Evolutionary conservation across 2,113 vertebrate species (phyloP), one percentile per base, ranked within the genome.

Genomic region (Rutilus rutilus): DNA sequence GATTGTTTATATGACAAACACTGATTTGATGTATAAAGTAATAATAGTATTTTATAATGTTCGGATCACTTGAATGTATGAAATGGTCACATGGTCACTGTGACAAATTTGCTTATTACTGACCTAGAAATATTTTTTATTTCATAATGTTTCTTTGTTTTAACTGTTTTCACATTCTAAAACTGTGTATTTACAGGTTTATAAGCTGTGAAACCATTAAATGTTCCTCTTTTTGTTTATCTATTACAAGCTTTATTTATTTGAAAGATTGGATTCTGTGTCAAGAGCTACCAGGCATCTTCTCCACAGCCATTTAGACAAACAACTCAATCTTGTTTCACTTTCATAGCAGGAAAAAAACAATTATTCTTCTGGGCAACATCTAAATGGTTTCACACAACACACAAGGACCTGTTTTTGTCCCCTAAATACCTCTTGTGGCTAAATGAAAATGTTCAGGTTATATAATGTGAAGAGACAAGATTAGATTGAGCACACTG

Each of bases 251-350:
- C 1, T 25, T 47, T 81, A 42, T 80, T 80, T 60, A 42, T 78
- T 62, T 75, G 19, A 52, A 77, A 52, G 60, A 64, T 81, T 81
- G 17, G 47, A 67, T 82, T 27, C 42, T 36, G 47, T 69, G 42
- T 65, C n/a, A 27, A 80, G 57, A 19, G 23, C 54, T 57, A 21
- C 19, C 15, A 8, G 21, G 19, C 57, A 17, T 62, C 57, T 19
- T 45, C 59, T 80, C 78, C 12, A 47, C n/a, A 19, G 60, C n/a
- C 30, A 64, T 65, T 81, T 65, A 81, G 59, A 81, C n/a, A 25
- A 81, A 47, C n/a, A 65, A 47, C 59, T 27, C 23, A 45, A 62
- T 79, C 33, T n/a, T 1, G 1, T 33, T 77, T 77, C 33, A 62
- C 57, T 60, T 12, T 60, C 33, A 8, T 23, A 79, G 62, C 27